A percentile compares a stretch with the other conserved stretches of the same genome.
These are phyloP conservation scores for Seira musarum DNA, from an alignment of 2,888 invertebrate genomes.

Conservation along the genomic window DNA sequence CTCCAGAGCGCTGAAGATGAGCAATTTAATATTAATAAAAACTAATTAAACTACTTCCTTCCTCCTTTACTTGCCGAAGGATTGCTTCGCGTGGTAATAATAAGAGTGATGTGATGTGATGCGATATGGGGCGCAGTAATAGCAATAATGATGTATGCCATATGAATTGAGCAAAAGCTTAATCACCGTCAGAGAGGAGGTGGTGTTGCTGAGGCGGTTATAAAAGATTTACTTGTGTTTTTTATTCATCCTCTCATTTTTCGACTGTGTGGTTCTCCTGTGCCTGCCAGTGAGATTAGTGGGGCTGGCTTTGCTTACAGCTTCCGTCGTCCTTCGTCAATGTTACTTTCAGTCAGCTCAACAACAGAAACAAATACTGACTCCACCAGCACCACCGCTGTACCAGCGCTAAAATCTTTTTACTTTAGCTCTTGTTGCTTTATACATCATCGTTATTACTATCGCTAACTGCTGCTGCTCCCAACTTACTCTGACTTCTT, in stretches of 20 bases:
- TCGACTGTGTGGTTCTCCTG: conserved; percentile 15
- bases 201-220: conserved; percentile 16
- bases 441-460: conserved; percentile 5
- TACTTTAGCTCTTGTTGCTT: conserved; percentile 12
- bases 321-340: conserved; percentile 63
- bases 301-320: conserved; percentile 41
- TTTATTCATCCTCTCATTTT: conserved; percentile 26
- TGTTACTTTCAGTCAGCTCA: conserved; percentile 45
- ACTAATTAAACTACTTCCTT: conserved; percentile 63
- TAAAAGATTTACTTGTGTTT: conserved; percentile 15
- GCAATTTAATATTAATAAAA: conserved; percentile 63
- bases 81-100: not conserved
- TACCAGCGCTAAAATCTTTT: conserved; percentile 10
- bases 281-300: conserved; percentile 31
- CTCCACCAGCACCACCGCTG: conserved; percentile 5
- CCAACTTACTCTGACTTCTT: conserved; percentile 40
- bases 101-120: not conserved
- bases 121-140: not conserved
- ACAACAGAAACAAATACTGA: conserved; percentile 9
- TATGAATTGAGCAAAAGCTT: conserved; percentile 52
- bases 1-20: conserved; percentile 63
- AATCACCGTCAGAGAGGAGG: conserved; percentile 54
- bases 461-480: conserved; percentile 19
- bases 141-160: conserved; percentile 18
- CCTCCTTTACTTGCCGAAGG: conserved; percentile 47